Evolutionary conservation across 2,797 vertebrate species (phyloP).

Genomic region (Halcyon chelicuti): DNA sequence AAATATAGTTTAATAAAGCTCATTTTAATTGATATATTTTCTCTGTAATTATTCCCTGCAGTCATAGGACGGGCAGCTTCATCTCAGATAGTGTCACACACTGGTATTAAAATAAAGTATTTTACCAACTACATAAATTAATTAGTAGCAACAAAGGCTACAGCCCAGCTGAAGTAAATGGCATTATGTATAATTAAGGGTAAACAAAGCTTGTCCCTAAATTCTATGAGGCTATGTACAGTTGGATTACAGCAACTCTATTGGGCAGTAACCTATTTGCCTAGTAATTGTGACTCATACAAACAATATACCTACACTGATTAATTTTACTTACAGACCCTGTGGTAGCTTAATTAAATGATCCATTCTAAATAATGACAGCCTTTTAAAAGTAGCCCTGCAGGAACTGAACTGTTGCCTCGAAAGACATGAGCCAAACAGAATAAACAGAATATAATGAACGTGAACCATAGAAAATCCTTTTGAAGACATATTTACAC

Average conservation of each 20-base stretch:
- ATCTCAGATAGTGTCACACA: conserved; percentile 22
- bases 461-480: conserved; percentile 39
- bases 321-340: conserved; percentile 77
- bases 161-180: conserved; percentile 40
- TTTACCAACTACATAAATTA: conserved; percentile 63
- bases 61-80: conserved; percentile 35
- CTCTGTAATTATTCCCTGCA: conserved; percentile 41
- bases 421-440: conserved; percentile 38
- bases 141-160: conserved; percentile 41
- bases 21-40: conserved; percentile 59
- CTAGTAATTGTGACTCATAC: conserved; percentile 73
- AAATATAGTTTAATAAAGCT: conserved; percentile 46
- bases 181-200: conserved; percentile 63
- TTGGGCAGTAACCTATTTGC: conserved; percentile 69
- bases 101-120: conserved; percentile 56
- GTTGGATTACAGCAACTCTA: conserved; percentile 66
- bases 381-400: conserved; percentile 62
- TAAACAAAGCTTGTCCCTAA: conserved; percentile 70
- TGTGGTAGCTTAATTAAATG: conserved; percentile 78
- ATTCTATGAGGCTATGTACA: conserved; percentile 55
- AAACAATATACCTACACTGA: conserved; percentile 72
- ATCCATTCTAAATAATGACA: conserved; percentile 72
- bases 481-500: background rate
- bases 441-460: conserved; percentile 47
- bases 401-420: conserved; percentile 66